These are phyloP conservation scores for Drosophila kurseongensis DNA, from an alignment of 1,140 invertebrate species.

Conservation along the genomic window DNA sequence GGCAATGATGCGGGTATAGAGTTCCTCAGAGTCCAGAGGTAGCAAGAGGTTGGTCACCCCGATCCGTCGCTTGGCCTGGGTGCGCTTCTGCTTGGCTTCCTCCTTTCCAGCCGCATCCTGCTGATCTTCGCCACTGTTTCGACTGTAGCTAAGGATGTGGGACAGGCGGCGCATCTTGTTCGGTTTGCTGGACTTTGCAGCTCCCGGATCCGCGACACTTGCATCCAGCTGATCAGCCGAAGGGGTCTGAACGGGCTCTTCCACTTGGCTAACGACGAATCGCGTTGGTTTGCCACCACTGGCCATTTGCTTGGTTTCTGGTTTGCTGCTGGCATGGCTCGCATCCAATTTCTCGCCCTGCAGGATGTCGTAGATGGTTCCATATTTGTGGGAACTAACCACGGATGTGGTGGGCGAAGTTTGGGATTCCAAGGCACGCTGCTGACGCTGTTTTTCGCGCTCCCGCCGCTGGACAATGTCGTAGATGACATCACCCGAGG, in stretches of 20 bases:
- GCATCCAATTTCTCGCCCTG: constrained; percentile 75
- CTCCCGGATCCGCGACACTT: constrained; percentile 10
- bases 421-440: background rate
- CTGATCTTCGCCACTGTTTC: constrained; percentile 26
- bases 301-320: constrained; percentile 27
- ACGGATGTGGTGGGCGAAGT: background rate
- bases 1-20: constrained; percentile 78
- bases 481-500: constrained; percentile 68
- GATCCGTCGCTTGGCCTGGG: constrained; percentile 65
- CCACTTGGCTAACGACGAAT: constrained; percentile 80
- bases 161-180: constrained; percentile 83
- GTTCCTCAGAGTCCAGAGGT: constrained; percentile 79
- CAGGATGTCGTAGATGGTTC: constrained; percentile 83
- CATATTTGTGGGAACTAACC: constrained; percentile 64
- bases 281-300: constrained; percentile 47
- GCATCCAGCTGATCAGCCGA: constrained; percentile 5
- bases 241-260: constrained; percentile 38
- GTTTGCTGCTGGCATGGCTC: constrained; percentile 9
- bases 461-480: constrained; percentile 71
- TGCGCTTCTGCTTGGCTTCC: constrained; percentile 55
- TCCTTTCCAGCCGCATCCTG: constrained; percentile 16
- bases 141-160: constrained; percentile 77
- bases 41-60: constrained; percentile 74
- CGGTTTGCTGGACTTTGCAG: constrained; percentile 48
- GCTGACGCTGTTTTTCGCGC: constrained; percentile 41